Base-by-base conservation (phyloP, 1,140 invertebrate species). In the Drosophila mauritiana region DNA sequence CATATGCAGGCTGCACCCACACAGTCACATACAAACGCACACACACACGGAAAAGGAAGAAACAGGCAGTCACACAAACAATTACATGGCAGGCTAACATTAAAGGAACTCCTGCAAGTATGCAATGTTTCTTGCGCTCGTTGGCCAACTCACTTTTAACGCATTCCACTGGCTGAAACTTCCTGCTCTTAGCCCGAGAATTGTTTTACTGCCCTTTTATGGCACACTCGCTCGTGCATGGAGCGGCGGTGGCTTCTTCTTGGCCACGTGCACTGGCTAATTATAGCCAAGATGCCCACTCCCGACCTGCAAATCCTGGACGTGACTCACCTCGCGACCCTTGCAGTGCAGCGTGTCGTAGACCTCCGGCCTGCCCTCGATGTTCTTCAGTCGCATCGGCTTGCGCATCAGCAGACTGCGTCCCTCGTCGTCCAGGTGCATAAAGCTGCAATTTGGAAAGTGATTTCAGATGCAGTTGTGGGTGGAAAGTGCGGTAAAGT, bases 281-380 rank as follows among this genome's bases (percentile, higher is more conserved):
- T 86, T 86, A 86, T 63, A 46, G 62, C 39, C 52, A 34, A 46
- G 59, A 46, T 13, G 31, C 36, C 31, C 10, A 3, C 10, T 45
- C 15, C 55, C 42, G 1, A 4, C 17, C 8, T 13, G 13, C 37
- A 20, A n/a, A 52, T 11, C n/a, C 34, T 7, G 15, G 55, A 83
- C 75, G 79, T 83, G 83, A 89, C 84, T 92, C 91, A 95, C 94
- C 93, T 94, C 93, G 3, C 91, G 92, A 56, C 93, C 93, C 78
- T 93, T 94, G 13, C 93, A 82, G 83, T 95, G 94, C 62, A 95
- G 80, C 15, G 93, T 93, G 83, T 95, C 95, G 68, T 95, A 94
- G 1, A 94, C 93, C 72, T 95, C 94, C 11, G 93, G 94, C 85
- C 94, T 93, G 42, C 94, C 93, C 59, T 93, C 91, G 13, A 95